phyloP scores from a whole-genome alignment of 2,113 vertebrate species.

The Pao palembangensis region DNA sequence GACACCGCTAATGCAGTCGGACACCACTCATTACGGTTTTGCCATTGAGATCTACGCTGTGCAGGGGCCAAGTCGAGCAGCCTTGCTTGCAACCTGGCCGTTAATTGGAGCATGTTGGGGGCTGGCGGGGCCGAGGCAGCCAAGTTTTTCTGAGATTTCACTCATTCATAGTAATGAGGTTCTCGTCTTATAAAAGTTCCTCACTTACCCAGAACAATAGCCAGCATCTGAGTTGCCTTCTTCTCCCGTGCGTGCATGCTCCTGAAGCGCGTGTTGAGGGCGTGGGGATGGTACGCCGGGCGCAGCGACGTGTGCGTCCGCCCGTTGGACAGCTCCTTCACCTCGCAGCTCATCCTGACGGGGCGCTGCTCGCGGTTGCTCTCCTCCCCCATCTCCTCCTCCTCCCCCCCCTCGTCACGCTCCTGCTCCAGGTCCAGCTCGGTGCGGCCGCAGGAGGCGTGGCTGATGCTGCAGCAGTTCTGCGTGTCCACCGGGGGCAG shows the following conservation, averaged over 20 bases:
- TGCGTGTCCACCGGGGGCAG: conserved; percentile 75
- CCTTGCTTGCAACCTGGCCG: conserved; percentile 23
- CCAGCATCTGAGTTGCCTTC: conserved; percentile 94
- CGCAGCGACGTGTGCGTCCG: conserved; percentile 78
- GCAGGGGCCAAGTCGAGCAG: conserved; percentile 24
- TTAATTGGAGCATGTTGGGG: conserved; percentile 48
- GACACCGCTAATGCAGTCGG: conserved; percentile 44
- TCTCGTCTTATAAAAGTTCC: background rate
- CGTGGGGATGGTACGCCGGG: conserved; percentile 55
- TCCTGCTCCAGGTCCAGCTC: conserved; percentile 63
- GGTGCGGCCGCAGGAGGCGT: conserved; percentile 75
- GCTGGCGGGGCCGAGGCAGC: conserved; percentile 27
- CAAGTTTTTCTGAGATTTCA: conserved; percentile 32
- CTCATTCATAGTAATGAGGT: too few species aligned
- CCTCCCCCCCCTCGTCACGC: conserved; percentile 19
- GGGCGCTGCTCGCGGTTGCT: conserved; percentile 32
- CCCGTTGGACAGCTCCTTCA: conserved; percentile 81
- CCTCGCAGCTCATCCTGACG: conserved; percentile 74
- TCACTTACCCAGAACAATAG: conserved; percentile 89
- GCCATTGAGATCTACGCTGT: conserved; percentile 27
- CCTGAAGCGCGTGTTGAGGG: conserved; percentile 69
- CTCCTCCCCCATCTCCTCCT: conserved; percentile 26
- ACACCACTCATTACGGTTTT: conserved; percentile 54
- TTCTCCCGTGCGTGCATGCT: conserved; percentile 86
- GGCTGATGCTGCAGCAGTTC: conserved; percentile 86